A percentile compares a stretch with the other conserved stretches of the same genome.
Evolutionary conservation across 2,888 invertebrate genomes (phyloP).

Genomic region (Synanthedon formicaeformis): DNA sequence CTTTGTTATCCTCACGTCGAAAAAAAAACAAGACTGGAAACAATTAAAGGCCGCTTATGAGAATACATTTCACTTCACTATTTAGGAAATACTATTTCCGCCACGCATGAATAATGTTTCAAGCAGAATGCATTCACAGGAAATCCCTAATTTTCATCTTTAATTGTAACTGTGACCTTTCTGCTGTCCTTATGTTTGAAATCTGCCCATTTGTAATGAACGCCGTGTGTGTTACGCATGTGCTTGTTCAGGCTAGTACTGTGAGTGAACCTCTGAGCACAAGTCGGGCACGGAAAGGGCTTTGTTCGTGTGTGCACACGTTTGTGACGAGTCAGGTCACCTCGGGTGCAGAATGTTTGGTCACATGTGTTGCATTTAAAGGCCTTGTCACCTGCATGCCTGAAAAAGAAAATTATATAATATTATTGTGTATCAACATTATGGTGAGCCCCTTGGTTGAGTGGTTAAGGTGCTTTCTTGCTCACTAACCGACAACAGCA

Average conservation of each 20-base stretch:
- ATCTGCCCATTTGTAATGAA: slow-evolving; percentile 51
- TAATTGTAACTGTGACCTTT: slow-evolving; percentile 13
- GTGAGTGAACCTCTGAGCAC: slow-evolving; percentile 47
- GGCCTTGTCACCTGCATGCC: slow-evolving; percentile 51
- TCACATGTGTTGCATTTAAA: slow-evolving; percentile 48
- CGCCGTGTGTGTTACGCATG: slow-evolving; percentile 48
- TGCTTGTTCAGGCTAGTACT: slow-evolving; percentile 61
- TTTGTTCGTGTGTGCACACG: slow-evolving; percentile 55
- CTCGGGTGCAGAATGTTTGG: slow-evolving; percentile 40
- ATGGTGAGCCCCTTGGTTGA: not conserved
- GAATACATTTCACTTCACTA: too few species aligned
- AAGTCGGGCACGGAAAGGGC: slow-evolving; percentile 49
- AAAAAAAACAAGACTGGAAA: too few species aligned
- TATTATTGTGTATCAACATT: not conserved
- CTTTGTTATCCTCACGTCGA: too few species aligned
- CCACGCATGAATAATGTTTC: too few species aligned
- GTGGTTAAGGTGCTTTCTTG: too few species aligned
- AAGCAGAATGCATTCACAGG: too few species aligned
- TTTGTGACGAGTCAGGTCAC: slow-evolving; percentile 45
- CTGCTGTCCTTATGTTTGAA: slow-evolving; percentile 19
- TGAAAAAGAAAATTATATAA: slow-evolving; percentile 16
- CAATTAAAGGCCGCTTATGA: too few species aligned
- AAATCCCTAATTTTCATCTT: slow-evolving; percentile 5
- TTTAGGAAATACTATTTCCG: too few species aligned
- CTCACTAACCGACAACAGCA: not conserved